Percentiles rank a stretch among this genome's conserved stretches.
Conservation (phyloP, 2,888 invertebrate genomes). For the Caenorhabditis imperialis region DNA sequence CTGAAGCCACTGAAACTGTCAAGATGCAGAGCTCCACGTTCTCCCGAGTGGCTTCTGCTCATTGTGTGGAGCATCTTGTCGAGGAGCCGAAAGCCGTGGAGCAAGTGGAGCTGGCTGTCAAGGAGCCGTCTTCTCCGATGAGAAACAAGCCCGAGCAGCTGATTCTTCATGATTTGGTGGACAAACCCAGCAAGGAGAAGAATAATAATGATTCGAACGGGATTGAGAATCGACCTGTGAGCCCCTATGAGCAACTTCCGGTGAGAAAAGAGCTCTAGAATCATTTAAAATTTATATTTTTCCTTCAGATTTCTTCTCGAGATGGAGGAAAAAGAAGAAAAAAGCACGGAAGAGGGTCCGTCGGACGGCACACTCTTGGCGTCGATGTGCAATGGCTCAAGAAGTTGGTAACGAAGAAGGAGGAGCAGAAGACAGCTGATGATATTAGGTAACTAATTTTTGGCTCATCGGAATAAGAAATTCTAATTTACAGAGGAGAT, state of each 20-base stretch:
- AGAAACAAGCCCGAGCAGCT: slow-evolving; percentile 39
- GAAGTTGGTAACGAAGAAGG: slow-evolving; percentile 58
- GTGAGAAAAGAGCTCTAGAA: too few relatives aligned
- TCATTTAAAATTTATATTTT: too few relatives aligned
- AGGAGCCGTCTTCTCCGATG: slow-evolving; percentile 44
- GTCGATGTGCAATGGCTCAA: slow-evolving; percentile 78
- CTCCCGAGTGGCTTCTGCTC: slow-evolving; percentile 24
- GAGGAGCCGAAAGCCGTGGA: slow-evolving; percentile 15
- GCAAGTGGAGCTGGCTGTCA: slow-evolving; percentile 9
- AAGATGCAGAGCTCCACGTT: slow-evolving; percentile 37
- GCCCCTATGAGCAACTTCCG: slow-evolving; percentile 73
- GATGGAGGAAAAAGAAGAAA: slow-evolving; percentile 53
- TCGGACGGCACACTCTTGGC: slow-evolving; percentile 74
- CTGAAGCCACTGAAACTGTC: slow-evolving; percentile 42
- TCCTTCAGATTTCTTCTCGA: slow-evolving; percentile 36
- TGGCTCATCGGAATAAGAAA: not conserved
- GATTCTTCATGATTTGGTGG: slow-evolving; percentile 41
- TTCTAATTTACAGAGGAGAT: slow-evolving; percentile 43
- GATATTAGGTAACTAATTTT: slow-evolving; percentile 24
- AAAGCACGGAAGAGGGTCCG: slow-evolving; percentile 72
- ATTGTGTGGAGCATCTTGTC: slow-evolving; percentile 35
- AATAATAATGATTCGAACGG: slow-evolving; percentile 43
- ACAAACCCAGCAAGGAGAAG: slow-evolving; percentile 46
- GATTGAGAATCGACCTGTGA: slow-evolving; percentile 50
- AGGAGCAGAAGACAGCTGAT: slow-evolving; percentile 42